Evolutionary conservation across 2,888 invertebrate species (phyloP), one percentile per base, ranked within the genome.

Genomic region (Eudasyphora cyanicolor): DNA sequence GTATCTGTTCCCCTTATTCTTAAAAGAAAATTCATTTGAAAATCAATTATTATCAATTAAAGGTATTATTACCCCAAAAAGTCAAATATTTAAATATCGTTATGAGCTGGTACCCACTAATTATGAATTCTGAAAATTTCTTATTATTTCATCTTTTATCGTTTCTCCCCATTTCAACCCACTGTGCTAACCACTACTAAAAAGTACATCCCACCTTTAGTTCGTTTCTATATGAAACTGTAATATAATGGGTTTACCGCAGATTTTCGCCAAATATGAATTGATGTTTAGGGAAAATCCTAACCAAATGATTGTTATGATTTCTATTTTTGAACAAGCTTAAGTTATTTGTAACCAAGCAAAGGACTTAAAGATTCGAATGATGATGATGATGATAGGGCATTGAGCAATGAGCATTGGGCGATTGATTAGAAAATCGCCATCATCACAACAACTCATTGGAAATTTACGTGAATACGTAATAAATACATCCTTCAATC

Each of bases 251-350:
- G 60, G 60, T 60, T 60, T 29, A 60, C 32, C 60, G 60, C 60
- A 60, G 60, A 29, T 60, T 60, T 60, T 60, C 17, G 29, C 29
- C 12, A 10, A 21, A 57, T 60, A 60, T 60, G 60, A 29, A 60
- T 64, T 64, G 32, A 64, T 29, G 64, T 64, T 64, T n/a, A n/a
- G n/a, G n/a, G 64, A 35, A 64, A 64, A 64, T 64, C 64, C 35
- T 21, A 17, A 38, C 21, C 17, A n/a, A n/a, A 49, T 49, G 14
- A 64, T 35, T 64, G 64, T 38, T 35, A 64, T 38, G 64, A 64
- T 35, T 38, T 64, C 21, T 5, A 38, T 19, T 14, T 19, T 64
- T 17, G 64, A 17, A 21, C 64, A 35, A 35, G 64, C 64, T 64
- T 64, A 64, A 35, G 64, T 38, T 38, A 32, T 35, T 64, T 64